These are phyloP conservation scores for Ciconia maguari DNA, from an alignment of 2,113 vertebrate species.

Conservation along the genomic window DNA sequence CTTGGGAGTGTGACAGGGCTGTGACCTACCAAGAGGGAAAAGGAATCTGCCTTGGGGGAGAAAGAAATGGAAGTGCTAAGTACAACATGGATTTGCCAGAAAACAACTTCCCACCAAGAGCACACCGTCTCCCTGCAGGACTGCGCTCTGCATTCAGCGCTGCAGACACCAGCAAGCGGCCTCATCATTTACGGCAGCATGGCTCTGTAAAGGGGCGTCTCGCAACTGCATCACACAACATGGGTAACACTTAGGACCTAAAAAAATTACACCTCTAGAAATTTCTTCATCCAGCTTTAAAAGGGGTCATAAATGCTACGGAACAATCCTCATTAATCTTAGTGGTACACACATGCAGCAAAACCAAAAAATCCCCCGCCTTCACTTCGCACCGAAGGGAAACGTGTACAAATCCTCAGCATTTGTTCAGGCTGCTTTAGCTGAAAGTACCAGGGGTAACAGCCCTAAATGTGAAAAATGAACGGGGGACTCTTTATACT, in stretches of 20 bases:
- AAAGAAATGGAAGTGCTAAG: background rate
- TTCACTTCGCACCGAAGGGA: background rate
- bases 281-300: background rate
- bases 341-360: background rate
- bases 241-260: background rate
- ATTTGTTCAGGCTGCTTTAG: background rate
- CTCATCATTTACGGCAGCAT: background rate
- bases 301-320: background rate
- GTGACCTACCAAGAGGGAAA: background rate
- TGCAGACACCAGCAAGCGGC: background rate
- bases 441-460: background rate
- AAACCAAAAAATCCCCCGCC: rapidly evolving
- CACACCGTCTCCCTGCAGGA: background rate
- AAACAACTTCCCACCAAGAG: background rate
- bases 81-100: background rate
- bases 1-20: background rate
- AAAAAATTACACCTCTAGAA: background rate
- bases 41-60: background rate
- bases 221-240: background rate
- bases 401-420: background rate
- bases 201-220: background rate
- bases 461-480: background rate
- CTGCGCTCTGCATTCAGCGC: background rate
- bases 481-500: background rate
- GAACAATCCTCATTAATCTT: background rate